Percentiles rank a stretch among this genome's conserved stretches.
These are phyloP conservation scores for Bellardia bayeri DNA, from an alignment of 2,888 invertebrate species.

Conservation along the genomic window DNA sequence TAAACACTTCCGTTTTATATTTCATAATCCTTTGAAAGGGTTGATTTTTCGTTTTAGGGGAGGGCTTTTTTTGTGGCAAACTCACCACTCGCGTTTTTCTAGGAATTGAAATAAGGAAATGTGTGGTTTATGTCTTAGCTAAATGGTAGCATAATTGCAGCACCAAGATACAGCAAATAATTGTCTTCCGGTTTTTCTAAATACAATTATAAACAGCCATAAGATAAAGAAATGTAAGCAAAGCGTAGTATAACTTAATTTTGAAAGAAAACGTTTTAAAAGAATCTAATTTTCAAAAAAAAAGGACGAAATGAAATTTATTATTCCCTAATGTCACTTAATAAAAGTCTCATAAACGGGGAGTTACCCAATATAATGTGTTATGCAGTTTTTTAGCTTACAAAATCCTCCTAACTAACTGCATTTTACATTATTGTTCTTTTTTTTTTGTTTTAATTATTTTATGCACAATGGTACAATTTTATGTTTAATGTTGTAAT, in stretches of 20 bases:
- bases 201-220: neutral
- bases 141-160: neutral
- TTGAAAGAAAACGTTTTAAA: neutral
- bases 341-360: slow-evolving; percentile 25
- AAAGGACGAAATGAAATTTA: neutral
- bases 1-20: slow-evolving; percentile 51
- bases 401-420: neutral
- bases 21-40: neutral
- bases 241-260: neutral
- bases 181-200: slow-evolving; percentile 30
- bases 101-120: neutral
- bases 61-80: neutral
- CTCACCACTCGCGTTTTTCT: slow-evolving; percentile 37
- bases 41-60: slow-evolving; percentile 6
- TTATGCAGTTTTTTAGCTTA: neutral
- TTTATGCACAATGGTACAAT: slow-evolving; percentile 28
- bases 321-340: slow-evolving; percentile 23
- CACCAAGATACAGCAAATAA: neutral
- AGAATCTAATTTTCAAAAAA: neutral
- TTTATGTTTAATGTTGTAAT: slow-evolving; percentile 24
- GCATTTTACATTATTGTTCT: slow-evolving; percentile 14
- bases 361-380: slow-evolving; percentile 10
- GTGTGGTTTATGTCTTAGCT: slow-evolving; percentile 52
- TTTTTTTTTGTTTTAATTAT: neutral
- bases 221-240: neutral